Conservation (phyloP, 2,888 invertebrate genomes). For the Agrochola lychnidis region DNA sequence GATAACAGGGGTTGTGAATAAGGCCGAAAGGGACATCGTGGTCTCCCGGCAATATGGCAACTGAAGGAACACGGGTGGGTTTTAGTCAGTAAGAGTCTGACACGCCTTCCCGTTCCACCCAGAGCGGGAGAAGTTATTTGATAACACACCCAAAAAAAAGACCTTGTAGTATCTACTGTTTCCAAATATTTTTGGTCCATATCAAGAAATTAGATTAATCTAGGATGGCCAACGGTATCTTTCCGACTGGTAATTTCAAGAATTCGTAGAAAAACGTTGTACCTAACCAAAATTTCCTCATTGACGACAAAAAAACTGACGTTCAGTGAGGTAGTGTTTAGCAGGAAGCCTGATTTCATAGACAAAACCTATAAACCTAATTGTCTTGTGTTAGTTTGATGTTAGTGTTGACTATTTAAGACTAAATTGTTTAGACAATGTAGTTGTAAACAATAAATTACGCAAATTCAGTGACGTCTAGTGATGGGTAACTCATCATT, state of each 20-base stretch:
- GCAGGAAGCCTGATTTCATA: not conserved
- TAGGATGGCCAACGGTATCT: not conserved
- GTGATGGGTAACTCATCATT: too few species aligned
- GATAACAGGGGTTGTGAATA: too few species aligned
- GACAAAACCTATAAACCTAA: not conserved
- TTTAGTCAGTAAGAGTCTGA: too few species aligned
- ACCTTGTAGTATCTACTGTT: not conserved
- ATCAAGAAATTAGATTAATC: not conserved
- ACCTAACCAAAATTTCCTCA: not conserved
- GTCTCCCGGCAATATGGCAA: too few species aligned
- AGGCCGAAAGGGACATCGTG: too few species aligned
- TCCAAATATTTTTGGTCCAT: not conserved
- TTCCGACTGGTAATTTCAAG: not conserved
- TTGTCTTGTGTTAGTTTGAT: not conserved
- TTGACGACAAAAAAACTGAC: not conserved
- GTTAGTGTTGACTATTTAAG: not conserved
- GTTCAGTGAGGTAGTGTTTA: not conserved
- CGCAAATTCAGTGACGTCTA: too few species aligned
- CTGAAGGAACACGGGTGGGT: too few species aligned
- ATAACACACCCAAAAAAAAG: too few species aligned
- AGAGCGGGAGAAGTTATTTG: too few species aligned
- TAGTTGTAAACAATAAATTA: conserved; percentile 8
- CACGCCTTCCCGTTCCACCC: too few species aligned
- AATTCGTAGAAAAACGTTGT: not conserved
- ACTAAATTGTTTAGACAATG: conserved; percentile 2